These are phyloP conservation scores for Ornithorhynchus anatinus DNA, from an alignment of 2,113 vertebrate species.

Conservation along the genomic window DNA sequence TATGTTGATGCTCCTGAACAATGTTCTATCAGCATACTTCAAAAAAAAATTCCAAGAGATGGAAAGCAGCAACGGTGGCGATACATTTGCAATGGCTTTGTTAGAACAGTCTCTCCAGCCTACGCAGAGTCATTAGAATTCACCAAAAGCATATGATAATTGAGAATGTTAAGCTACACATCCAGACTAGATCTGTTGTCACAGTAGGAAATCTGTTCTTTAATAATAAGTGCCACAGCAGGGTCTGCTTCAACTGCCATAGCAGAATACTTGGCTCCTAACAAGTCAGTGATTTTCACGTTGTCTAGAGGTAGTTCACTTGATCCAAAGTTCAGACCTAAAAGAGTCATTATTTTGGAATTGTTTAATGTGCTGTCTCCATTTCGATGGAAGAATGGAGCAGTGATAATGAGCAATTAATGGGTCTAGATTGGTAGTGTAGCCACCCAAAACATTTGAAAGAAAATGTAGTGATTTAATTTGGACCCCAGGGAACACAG, in stretches of 20 bases:
- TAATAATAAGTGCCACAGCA: neutral
- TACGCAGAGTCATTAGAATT: neutral
- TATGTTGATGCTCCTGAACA: no score
- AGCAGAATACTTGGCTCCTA: neutral
- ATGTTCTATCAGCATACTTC: no score
- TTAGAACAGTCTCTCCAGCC: neutral
- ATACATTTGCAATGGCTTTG: slow-evolving; percentile 7
- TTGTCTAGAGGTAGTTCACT: neutral
- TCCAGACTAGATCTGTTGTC: neutral
- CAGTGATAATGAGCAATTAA: slow-evolving; percentile 26
- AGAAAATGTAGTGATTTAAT: neutral
- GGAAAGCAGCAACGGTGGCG: neutral
- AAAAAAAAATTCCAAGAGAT: no score
- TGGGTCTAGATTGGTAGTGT: neutral
- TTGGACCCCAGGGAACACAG: neutral
- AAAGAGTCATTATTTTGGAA: neutral
- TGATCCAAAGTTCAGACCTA: slow-evolving; percentile 5
- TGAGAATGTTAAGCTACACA: neutral
- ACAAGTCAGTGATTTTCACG: neutral
- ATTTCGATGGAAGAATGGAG: neutral
- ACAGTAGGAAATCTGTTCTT: neutral
- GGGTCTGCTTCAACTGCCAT: neutral
- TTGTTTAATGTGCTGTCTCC: slow-evolving; percentile 2
- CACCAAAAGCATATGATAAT: neutral
- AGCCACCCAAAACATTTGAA: slow-evolving; percentile 7